Percentiles rank a stretch among this genome's conserved stretches.
These are phyloP conservation scores for Drosophila watanabei DNA, from an alignment of 1,140 invertebrate species.

Conservation along the genomic window DNA sequence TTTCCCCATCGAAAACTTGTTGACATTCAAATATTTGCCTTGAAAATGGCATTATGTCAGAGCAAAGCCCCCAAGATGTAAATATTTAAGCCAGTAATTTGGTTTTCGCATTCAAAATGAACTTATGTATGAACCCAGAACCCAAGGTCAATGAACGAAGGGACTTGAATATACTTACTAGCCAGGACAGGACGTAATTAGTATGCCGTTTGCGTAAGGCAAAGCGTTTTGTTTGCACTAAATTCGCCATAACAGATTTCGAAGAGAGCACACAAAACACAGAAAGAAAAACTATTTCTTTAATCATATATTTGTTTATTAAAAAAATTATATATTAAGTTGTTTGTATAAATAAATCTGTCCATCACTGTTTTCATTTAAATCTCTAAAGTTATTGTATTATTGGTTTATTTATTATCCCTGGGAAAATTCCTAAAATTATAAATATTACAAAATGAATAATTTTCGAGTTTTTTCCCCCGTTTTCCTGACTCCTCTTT, in stretches of 20 bases:
- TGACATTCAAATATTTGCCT: conserved; percentile 65
- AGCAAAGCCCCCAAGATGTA: conserved; percentile 11
- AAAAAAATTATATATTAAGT: not conserved
- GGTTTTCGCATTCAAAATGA: conserved; percentile 43
- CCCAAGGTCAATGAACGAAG: conserved; percentile 54
- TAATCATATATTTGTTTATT: not conserved
- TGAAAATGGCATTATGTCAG: conserved; percentile 56
- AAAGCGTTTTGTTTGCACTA: conserved; percentile 81
- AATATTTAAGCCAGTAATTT: conserved; percentile 70
- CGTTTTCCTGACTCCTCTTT: not conserved
- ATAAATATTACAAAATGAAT: not conserved
- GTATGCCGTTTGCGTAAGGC: conserved; percentile 71
- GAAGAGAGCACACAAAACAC: conserved; percentile 10
- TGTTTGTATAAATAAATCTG: not conserved
- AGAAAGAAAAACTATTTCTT: not conserved
- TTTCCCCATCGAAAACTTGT: not conserved
- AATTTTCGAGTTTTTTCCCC: not conserved
- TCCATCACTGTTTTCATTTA: too few species aligned
- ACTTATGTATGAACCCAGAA: conserved; percentile 5
- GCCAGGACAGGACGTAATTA: conserved; percentile 50
- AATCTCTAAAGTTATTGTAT: too few species aligned
- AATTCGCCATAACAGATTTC: conserved; percentile 55
- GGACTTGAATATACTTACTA: conserved; percentile 8
- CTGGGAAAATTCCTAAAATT: too few species aligned
- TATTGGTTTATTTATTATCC: too few species aligned